A percentile compares a stretch with the other conserved stretches of the same genome.
These are phyloP conservation scores for Mya arenaria DNA, from an alignment of 1,140 invertebrate genomes.

Conservation along the genomic window DNA sequence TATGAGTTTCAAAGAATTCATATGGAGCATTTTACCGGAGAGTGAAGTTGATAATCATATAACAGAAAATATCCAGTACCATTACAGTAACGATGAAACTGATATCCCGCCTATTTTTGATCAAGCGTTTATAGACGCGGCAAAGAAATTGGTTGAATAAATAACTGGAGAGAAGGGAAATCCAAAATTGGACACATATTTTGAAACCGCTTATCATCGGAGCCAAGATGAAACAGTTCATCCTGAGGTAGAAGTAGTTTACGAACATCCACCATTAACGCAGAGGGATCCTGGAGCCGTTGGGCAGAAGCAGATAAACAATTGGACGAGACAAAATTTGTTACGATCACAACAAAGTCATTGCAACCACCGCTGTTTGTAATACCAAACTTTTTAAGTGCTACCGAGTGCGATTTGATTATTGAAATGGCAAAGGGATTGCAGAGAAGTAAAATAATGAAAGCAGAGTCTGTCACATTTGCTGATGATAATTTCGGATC, in stretches of 20 bases:
- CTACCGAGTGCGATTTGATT: slow-evolving; percentile 37
- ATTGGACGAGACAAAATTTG: not conserved
- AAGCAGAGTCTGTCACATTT: not conserved
- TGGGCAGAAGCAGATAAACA: not conserved
- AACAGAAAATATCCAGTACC: too few species aligned
- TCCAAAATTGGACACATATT: too few species aligned
- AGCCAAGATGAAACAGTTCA: slow-evolving; percentile 6
- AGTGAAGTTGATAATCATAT: too few species aligned
- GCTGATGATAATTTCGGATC: not conserved
- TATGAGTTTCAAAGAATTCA: too few species aligned
- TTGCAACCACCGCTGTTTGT: slow-evolving; percentile 29
- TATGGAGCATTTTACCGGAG: too few species aligned
- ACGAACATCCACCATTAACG: slow-evolving; percentile 16
- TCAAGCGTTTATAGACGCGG: too few species aligned
- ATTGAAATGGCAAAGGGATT: slow-evolving; percentile 35
- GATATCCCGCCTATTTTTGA: too few species aligned
- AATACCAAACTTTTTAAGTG: slow-evolving; percentile 39
- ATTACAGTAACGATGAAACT: too few species aligned
- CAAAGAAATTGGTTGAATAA: too few species aligned
- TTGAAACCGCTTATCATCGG: too few species aligned
- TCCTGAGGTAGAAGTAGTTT: not conserved
- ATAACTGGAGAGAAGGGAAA: too few species aligned
- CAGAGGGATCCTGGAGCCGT: slow-evolving; percentile 4
- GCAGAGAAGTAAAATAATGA: slow-evolving; percentile 1
- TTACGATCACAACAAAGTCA: slow-evolving; percentile 5